Conservation (phyloP, 1,140 invertebrate species). For the Zaprionus inermis region DNA sequence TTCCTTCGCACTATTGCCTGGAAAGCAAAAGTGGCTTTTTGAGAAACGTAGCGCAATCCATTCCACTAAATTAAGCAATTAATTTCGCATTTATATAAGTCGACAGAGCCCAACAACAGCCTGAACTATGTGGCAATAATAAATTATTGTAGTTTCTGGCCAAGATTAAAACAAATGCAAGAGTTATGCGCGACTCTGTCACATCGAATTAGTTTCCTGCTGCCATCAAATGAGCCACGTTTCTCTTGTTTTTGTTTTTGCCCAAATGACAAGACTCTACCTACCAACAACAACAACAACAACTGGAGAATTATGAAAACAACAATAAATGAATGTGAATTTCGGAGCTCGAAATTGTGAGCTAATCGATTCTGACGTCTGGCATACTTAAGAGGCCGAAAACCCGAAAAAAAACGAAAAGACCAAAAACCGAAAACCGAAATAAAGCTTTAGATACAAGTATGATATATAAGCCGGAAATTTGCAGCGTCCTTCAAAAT, state of each 20-base stretch:
- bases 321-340: constrained; percentile 23
- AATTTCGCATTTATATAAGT: constrained; percentile 80
- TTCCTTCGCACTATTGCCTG: constrained; percentile 23
- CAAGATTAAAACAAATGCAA: constrained; percentile 61
- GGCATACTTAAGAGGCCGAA: constrained; percentile 42
- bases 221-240: constrained; percentile 45
- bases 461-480: constrained; percentile 12
- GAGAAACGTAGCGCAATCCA: constrained; percentile 69
- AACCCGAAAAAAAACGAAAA: background rate
- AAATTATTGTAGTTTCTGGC: constrained; percentile 62
- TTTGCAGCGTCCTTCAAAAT: background rate
- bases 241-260: constrained; percentile 19
- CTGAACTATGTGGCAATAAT: constrained; percentile 54
- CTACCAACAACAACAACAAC: background rate
- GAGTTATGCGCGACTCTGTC: constrained; percentile 67
- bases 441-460: constrained; percentile 15
- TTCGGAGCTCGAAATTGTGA: constrained; percentile 40
- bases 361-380: constrained; percentile 63
- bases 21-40: constrained; percentile 52
- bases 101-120: constrained; percentile 65
- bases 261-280: background rate
- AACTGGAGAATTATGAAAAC: constrained; percentile 5
- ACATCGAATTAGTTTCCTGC: constrained; percentile 60
- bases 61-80: constrained; percentile 83
- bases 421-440: background rate